Base-by-base conservation (phyloP, 2,888 invertebrate species). In the Pyrochroa serraticornis region DNA sequence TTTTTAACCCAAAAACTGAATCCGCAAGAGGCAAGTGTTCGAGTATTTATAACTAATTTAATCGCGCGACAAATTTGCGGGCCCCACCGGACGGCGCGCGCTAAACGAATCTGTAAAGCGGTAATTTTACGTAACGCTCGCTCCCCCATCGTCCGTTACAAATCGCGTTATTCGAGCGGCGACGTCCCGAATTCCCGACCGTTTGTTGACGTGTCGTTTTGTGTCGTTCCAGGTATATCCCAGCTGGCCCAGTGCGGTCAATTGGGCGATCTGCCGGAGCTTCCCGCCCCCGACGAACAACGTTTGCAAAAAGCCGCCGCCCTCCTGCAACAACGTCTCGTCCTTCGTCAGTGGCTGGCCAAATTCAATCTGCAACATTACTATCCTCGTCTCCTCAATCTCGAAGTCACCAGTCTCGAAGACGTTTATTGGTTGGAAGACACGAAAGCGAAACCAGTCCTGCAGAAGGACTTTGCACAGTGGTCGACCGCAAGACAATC, bases 341-440 rank as follows among this genome's bases (percentile, higher is more conserved):
- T 93, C 67, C 82, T 94, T 69, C 87, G 92, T 22, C 92, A 93
- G 82, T 94, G 93, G 93, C 83, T 94, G 60, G 84, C 85, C 66
- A 88, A 89, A 66, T 87, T 90, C 77, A 85, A 85, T 37, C 82
- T 91, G 62, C 90, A 90, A 73, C 86, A 88, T 71, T 86, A 88
- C 50, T 90, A 90, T 75, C 86, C 88, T 73, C 87, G 90, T 72
- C 79, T 93, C 69, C 82, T 91, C 70, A 87, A 88, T 69, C 85
- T 92, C 76, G 93, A 92, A 79, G 92, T 93, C 41, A 85, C 90
- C 46, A 90, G 91, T n/a, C 77, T 94, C 65, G 93, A 93, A 78
- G 93, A 94, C 80, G 93, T 93, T 31, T 93, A 93, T 80, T 93
- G 93, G 93, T 53, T 74, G 75, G 93, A 93, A 77, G 93, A 93